phyloP scores from a whole-genome alignment of 1,140 invertebrate species.

The Drosophila obscura region DNA sequence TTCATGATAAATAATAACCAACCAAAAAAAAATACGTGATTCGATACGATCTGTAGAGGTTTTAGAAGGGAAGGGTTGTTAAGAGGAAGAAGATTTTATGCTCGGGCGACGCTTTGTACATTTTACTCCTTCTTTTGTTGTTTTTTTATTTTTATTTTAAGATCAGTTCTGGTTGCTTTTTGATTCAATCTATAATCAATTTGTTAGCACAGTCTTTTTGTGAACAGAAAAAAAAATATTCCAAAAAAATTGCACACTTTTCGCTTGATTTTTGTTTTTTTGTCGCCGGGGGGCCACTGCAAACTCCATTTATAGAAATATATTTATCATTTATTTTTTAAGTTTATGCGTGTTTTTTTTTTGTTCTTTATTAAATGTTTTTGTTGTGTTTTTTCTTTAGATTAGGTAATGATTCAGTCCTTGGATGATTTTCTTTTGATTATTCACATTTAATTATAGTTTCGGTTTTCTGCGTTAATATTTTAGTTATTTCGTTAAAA shows the following conservation, averaged over 20 bases:
- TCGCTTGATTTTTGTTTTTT: not conserved
- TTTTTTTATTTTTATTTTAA: conserved; percentile 43
- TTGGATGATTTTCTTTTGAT: conserved; percentile 27
- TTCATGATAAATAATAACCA: conserved; percentile 53
- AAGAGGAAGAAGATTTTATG: conserved; percentile 28
- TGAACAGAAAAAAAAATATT: conserved; percentile 49
- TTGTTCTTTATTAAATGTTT: conserved; percentile 7
- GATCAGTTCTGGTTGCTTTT: conserved; percentile 40
- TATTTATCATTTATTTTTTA: no score
- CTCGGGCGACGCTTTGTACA: conserved; percentile 61
- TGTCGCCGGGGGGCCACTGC: no score
- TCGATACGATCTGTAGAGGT: conserved; percentile 45
- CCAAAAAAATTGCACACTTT: conserved; percentile 48
- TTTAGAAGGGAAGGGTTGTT: conserved; percentile 42
- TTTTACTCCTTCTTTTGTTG: conserved; percentile 24
- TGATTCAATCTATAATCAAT: not conserved
- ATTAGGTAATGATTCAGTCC: conserved; percentile 43
- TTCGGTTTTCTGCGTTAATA: conserved; percentile 14
- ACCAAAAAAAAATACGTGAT: conserved; percentile 43
- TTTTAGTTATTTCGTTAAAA: conserved; percentile 20
- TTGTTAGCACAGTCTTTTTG: conserved; percentile 37
- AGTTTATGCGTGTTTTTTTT: not conserved
- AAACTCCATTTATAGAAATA: no score
- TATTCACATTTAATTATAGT: conserved; percentile 25
- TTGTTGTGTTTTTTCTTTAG: conserved; percentile 13